phyloP scores from a whole-genome alignment of 1,140 invertebrate genomes.

The Drosophila azteca region DNA sequence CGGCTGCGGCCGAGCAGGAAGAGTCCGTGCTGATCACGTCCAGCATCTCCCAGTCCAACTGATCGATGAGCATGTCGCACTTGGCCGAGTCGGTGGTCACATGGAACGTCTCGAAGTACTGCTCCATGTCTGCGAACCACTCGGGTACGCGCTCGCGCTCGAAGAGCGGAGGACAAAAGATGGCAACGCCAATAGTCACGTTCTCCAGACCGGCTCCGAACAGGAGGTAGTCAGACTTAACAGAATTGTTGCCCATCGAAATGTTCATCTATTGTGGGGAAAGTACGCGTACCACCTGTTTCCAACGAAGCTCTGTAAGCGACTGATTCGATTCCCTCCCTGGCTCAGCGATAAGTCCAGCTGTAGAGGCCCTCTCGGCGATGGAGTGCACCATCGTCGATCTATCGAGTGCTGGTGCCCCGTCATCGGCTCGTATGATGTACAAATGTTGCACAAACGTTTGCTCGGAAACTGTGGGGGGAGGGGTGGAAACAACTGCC shows the following conservation, averaged over 20 bases:
- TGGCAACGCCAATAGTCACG: slow-evolving; percentile 1
- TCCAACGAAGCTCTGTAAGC: too few species aligned
- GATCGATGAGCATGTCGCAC: slow-evolving; percentile 27
- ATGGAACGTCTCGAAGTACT: slow-evolving; percentile 20
- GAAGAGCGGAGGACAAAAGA: slow-evolving; percentile 21
- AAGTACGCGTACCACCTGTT: too few species aligned
- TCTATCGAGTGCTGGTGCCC: too few species aligned
- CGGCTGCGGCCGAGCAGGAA: background rate
- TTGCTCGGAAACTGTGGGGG: too few species aligned
- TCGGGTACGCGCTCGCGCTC: slow-evolving; percentile 3
- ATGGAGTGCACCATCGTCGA: too few species aligned
- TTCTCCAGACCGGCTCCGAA: slow-evolving; percentile 4
- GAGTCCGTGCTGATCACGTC: slow-evolving; percentile 9
- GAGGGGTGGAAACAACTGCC: too few species aligned
- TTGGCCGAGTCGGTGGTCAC: slow-evolving; percentile 23
- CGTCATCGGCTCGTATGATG: too few species aligned
- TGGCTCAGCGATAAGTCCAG: too few species aligned
- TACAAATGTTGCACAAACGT: too few species aligned
- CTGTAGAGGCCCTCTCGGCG: too few species aligned
- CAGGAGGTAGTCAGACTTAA: background rate
- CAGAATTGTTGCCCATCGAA: slow-evolving; percentile 17
- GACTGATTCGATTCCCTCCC: too few species aligned
- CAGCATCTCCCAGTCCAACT: slow-evolving; percentile 20
- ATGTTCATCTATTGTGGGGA: too few species aligned
- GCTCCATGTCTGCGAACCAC: slow-evolving; percentile 29